These are phyloP conservation scores for Xestia sexstrigata DNA, from an alignment of 2,888 invertebrate genomes.

Conservation along the genomic window DNA sequence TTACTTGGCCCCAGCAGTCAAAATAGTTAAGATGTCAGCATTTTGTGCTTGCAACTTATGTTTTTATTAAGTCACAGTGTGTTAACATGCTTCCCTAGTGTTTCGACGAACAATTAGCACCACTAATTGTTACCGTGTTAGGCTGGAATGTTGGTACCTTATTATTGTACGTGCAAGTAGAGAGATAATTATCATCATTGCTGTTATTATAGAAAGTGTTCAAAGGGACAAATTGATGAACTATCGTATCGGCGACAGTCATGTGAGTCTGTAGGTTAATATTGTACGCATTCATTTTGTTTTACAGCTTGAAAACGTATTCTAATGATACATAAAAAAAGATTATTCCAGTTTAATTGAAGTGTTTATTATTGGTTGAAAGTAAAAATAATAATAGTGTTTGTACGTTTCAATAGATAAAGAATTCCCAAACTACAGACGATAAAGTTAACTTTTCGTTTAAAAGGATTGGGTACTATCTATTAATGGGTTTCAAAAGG, in stretches of 20 bases:
- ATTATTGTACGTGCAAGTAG: neutral
- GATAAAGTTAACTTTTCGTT: conserved; percentile 24
- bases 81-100: neutral
- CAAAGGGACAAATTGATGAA: conserved; percentile 5
- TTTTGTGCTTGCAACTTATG: conserved; percentile 55
- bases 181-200: neutral
- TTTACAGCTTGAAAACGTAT: neutral
- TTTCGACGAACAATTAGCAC: conserved; percentile 8
- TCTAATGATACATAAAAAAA: neutral
- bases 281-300: neutral
- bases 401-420: neutral
- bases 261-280: neutral
- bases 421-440: neutral
- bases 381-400: neutral
- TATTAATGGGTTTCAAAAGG: conserved; percentile 41
- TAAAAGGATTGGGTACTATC: conserved; percentile 18
- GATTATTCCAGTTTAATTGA: neutral
- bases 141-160: neutral
- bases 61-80: conserved; percentile 21
- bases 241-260: neutral
- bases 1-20: conserved; percentile 80
- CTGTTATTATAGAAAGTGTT: neutral
- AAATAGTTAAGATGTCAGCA: conserved; percentile 80
- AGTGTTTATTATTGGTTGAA: neutral
- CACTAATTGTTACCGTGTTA: conserved; percentile 28